phyloP scores from a whole-genome alignment of 2,888 invertebrate genomes.

The Piscicola geometra region DNA sequence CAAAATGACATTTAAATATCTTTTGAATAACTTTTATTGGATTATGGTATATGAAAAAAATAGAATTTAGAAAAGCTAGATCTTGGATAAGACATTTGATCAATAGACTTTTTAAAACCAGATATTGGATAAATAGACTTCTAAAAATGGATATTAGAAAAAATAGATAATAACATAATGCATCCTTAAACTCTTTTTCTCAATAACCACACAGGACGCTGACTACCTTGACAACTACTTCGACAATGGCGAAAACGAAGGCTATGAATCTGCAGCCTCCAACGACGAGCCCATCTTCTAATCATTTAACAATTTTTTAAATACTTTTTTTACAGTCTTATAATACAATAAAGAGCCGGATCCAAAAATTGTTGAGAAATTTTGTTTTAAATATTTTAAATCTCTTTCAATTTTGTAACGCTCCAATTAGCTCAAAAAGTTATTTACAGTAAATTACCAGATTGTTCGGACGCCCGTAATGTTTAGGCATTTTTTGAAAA shows the following conservation, averaged over 20 bases:
- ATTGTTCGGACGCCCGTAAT: too few relatives aligned
- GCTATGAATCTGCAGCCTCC: conserved; percentile 23
- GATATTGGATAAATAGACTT: not conserved
- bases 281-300: conserved; percentile 17
- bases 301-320: too few relatives aligned
- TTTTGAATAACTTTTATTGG: not conserved
- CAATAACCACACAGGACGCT: conserved; percentile 4
- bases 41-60: not conserved
- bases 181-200: not conserved
- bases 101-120: not conserved
- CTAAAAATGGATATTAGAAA: too few relatives aligned
- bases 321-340: too few relatives aligned
- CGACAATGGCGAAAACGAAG: conserved; percentile 33
- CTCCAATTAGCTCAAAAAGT: too few relatives aligned
- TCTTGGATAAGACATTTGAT: not conserved
- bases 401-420: too few relatives aligned
- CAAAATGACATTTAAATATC: not conserved
- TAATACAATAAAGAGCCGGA: too few relatives aligned
- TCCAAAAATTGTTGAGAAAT: too few relatives aligned
- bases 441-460: too few relatives aligned
- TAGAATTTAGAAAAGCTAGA: not conserved
- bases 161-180: too few relatives aligned
- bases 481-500: too few relatives aligned
- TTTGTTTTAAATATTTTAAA: too few relatives aligned
- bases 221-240: conserved; percentile 36